A percentile compares a stretch with the other conserved stretches of the same genome.
Evolutionary conservation across 2,113 vertebrate genomes (phyloP).

Genomic region (Chrysemys picta): DNA sequence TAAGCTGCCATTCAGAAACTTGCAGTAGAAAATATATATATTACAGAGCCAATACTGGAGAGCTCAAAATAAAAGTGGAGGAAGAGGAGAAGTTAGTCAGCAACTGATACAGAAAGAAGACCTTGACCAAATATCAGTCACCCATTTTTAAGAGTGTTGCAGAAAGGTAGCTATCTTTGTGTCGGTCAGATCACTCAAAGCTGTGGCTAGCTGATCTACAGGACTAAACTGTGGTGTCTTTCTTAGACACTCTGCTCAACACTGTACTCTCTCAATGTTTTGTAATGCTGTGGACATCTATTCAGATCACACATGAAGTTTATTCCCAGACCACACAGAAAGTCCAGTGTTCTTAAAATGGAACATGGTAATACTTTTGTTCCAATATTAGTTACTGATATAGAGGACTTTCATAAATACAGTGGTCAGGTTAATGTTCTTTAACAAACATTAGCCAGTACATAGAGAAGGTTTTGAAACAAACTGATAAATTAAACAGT

Average conservation of each 20-base stretch:
- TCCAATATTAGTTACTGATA: slow-evolving; percentile 10
- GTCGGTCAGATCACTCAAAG: too few species aligned
- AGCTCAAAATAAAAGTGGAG: slow-evolving; percentile 11
- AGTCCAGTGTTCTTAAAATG: slow-evolving; percentile 24
- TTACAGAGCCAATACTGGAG: slow-evolving; percentile 25
- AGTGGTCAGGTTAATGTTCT: neutral
- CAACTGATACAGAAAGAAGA: neutral
- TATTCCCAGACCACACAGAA: slow-evolving; percentile 19
- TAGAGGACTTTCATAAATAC: slow-evolving; percentile 12
- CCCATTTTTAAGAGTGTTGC: slow-evolving; percentile 38
- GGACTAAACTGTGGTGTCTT: too few species aligned
- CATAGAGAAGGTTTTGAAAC: neutral
- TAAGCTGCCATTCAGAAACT: slow-evolving; percentile 43
- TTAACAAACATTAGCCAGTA: neutral
- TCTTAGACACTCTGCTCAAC: neutral
- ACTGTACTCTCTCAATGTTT: neutral
- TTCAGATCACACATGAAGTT: slow-evolving; percentile 38
- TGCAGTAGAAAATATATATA: slow-evolving; percentile 24
- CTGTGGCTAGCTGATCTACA: too few species aligned
- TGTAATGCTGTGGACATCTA: neutral
- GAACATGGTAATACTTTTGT: neutral
- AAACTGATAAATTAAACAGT: neutral
- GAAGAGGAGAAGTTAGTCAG: slow-evolving; percentile 8
- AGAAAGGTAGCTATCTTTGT: neutral
- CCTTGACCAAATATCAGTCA: slow-evolving; percentile 44